A percentile compares a stretch with the other conserved stretches of the same genome.
Conservation (phyloP, 2,888 invertebrate species). For the Mythimna vitellina region DNA sequence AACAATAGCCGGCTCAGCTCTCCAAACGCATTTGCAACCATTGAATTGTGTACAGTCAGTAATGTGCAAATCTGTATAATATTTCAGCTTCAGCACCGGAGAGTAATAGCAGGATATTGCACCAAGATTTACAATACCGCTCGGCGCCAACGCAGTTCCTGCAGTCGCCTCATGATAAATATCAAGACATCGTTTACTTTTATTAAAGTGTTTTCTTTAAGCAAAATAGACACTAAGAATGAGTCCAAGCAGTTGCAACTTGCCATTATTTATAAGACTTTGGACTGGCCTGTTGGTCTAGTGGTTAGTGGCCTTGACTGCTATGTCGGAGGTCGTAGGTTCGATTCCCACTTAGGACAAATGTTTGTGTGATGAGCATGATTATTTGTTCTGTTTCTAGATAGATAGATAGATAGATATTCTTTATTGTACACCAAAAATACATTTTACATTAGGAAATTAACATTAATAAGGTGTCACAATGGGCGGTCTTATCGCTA, state of each 20-base stretch:
- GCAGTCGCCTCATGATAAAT: constrained; percentile 49
- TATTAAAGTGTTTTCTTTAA: constrained; percentile 50
- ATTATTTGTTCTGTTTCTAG: too few species aligned
- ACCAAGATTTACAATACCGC: constrained; percentile 60
- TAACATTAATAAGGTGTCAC: too few species aligned
- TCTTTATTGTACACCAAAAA: too few species aligned
- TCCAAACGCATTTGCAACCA: constrained; percentile 41
- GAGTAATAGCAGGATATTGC: constrained; percentile 65
- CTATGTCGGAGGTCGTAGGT: too few species aligned
- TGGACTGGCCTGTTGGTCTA: too few species aligned
- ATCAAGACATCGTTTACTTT: constrained; percentile 47
- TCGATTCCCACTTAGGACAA: too few species aligned
- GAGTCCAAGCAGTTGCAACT: neutral
- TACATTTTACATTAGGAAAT: too few species aligned
- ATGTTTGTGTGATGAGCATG: too few species aligned
- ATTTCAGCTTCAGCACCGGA: constrained; percentile 56
- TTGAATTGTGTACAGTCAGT: constrained; percentile 49
- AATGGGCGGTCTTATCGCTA: too few species aligned
- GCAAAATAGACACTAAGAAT: constrained; percentile 9
- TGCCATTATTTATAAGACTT: neutral
- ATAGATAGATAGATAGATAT: too few species aligned
- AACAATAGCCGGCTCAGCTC: constrained; percentile 37
- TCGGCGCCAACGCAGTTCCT: constrained; percentile 50
- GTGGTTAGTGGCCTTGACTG: too few species aligned
- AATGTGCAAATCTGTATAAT: constrained; percentile 61